phyloP scores from a whole-genome alignment of 2,888 invertebrate species.

The Ecdyonurus torrentis region DNA sequence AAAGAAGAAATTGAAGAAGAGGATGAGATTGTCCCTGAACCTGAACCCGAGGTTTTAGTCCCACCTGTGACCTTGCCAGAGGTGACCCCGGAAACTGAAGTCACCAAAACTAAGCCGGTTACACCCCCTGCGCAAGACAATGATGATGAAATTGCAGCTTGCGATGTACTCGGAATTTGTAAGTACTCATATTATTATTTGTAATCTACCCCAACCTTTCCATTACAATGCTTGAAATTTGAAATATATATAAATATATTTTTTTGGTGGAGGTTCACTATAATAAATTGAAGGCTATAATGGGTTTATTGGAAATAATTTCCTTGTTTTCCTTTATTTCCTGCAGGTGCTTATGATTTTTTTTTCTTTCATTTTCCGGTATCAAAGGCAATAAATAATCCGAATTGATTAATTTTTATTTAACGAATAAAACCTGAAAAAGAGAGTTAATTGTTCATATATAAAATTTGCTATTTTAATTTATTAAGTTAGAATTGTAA shows the following conservation, averaged over 20 bases:
- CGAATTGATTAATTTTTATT: no score
- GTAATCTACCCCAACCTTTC: no score
- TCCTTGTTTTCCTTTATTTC: neutral
- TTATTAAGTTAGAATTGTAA: no score
- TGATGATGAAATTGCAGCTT: constrained; percentile 18
- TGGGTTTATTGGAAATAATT: neutral
- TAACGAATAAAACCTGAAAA: no score
- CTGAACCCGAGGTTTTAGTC: constrained; percentile 3
- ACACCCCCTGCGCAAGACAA: constrained; percentile 14
- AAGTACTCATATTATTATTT: neutral
- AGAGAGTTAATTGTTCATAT: no score
- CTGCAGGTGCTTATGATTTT: neutral
- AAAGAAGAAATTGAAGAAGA: constrained; percentile 4
- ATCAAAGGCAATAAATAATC: no score
- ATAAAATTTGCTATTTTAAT: no score
- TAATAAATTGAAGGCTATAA: neutral
- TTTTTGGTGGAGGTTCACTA: neutral
- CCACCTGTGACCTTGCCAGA: constrained; percentile 6
- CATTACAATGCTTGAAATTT: neutral
- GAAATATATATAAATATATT: neutral
- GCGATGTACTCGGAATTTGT: constrained; percentile 17
- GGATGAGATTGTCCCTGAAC: constrained; percentile 13
- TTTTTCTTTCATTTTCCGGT: no score
- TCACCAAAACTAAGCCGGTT: constrained; percentile 9
- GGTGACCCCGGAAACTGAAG: constrained; percentile 10